phyloP scores from a whole-genome alignment of 2,888 invertebrate species.

The Odontothrips loti region DNA sequence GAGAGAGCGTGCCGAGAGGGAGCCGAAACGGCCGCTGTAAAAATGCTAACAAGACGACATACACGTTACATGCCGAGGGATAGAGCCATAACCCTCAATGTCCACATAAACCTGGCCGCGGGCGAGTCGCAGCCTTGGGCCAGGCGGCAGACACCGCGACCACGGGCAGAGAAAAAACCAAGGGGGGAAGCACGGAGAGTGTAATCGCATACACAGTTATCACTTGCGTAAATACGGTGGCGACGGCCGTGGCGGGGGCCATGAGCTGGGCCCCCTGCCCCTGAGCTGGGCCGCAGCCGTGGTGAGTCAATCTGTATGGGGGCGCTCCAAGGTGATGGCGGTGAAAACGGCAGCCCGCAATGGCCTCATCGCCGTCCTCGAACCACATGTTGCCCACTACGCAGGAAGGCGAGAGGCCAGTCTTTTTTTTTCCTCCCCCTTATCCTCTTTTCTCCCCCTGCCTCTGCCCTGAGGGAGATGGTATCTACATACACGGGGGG shows the following conservation, averaged over 20 bases:
- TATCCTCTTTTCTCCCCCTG: no score
- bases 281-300: background rate
- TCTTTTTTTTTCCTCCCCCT: no score
- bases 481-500: no score
- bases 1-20: background rate
- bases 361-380: no score
- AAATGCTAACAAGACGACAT: constrained; percentile 20
- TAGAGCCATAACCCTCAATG: constrained; percentile 12
- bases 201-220: constrained; percentile 26
- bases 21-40: background rate
- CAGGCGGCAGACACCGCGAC: background rate
- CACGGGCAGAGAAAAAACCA: background rate
- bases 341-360: no score
- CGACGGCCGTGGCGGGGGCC: background rate
- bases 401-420: background rate
- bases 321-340: background rate
- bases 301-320: background rate
- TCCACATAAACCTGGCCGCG: constrained; percentile 19
- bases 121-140: background rate
- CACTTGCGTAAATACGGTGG: constrained; percentile 24
- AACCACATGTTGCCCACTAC: background rate
- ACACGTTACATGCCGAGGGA: background rate
- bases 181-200: background rate
- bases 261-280: background rate
- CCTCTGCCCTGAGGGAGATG: no score